A percentile compares a stretch with the other conserved stretches of the same genome.
These are phyloP conservation scores for Boulengeromyrus knoepffleri DNA, from an alignment of 2,113 vertebrate species.

Conservation along the genomic window DNA sequence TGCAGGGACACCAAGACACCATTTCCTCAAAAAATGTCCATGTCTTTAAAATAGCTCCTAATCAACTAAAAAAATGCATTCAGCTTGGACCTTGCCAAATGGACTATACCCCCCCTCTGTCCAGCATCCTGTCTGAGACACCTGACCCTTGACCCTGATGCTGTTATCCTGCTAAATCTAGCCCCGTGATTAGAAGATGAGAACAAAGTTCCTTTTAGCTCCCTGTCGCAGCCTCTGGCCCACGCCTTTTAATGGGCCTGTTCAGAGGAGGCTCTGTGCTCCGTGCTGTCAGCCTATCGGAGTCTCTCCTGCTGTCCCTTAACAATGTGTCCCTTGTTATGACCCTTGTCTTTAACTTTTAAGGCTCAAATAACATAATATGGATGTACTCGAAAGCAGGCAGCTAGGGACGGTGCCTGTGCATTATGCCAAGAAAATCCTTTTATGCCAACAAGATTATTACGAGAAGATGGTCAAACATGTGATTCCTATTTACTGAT, in stretches of 20 bases:
- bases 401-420: not conserved
- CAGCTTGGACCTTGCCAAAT: not conserved
- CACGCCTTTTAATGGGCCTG: not conserved
- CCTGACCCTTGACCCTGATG: not conserved
- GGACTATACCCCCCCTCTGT: not conserved
- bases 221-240: not conserved
- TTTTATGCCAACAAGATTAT: constrained; percentile 22
- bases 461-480: constrained; percentile 11
- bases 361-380: not conserved
- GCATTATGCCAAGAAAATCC: not conserved
- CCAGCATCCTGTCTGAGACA: not conserved
- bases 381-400: not conserved
- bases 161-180: not conserved
- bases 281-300: not conserved
- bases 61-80: not conserved
- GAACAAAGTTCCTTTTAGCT: constrained; percentile 3
- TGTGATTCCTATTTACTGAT: constrained; percentile 6
- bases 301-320: not conserved
- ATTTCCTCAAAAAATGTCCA: not conserved
- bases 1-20: not conserved
- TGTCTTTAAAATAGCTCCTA: not conserved
- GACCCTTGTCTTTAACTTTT: constrained; percentile 11
- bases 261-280: not conserved
- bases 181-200: not conserved
- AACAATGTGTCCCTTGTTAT: constrained; percentile 10